These are phyloP conservation scores for Porites lutea DNA, from an alignment of 64 coral and sea anemone species.

Conservation along the genomic window DNA sequence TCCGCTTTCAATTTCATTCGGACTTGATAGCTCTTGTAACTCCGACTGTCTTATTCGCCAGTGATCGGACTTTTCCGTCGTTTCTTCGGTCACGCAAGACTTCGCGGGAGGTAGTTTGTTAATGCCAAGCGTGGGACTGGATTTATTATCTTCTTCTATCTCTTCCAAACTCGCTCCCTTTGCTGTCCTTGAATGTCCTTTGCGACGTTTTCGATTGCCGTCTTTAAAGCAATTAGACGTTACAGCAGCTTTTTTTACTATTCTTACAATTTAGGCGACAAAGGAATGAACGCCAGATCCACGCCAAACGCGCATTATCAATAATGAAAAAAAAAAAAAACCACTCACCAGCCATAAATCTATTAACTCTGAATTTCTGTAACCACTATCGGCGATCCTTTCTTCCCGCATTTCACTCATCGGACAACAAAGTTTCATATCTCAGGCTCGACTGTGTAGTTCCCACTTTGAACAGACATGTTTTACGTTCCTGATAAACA, in stretches of 20 bases:
- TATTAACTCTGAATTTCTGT: neutral
- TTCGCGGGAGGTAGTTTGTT: neutral
- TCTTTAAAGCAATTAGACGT: neutral
- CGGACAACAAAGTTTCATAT: neutral
- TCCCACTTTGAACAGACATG: too few relatives aligned
- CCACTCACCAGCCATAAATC: neutral
- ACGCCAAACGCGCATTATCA: neutral
- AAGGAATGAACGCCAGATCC: too few relatives aligned
- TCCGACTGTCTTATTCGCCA: neutral
- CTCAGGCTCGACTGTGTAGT: too few relatives aligned
- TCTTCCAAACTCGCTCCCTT: neutral
- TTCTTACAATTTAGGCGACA: neutral
- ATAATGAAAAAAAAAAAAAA: neutral
- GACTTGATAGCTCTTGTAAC: neutral
- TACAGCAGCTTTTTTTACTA: neutral
- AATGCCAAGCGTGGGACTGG: neutral
- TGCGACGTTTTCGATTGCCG: neutral
- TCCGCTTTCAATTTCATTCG: neutral
- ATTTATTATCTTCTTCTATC: neutral
- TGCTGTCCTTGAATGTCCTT: neutral
- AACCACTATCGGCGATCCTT: neutral
- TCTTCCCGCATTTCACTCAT: neutral
- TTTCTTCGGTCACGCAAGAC: neutral
- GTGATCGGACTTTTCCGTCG: neutral
- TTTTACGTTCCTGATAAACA: too few relatives aligned